Conservation (phyloP, 2,113 vertebrate genomes). For the Elaphurus davidianus region DNA sequence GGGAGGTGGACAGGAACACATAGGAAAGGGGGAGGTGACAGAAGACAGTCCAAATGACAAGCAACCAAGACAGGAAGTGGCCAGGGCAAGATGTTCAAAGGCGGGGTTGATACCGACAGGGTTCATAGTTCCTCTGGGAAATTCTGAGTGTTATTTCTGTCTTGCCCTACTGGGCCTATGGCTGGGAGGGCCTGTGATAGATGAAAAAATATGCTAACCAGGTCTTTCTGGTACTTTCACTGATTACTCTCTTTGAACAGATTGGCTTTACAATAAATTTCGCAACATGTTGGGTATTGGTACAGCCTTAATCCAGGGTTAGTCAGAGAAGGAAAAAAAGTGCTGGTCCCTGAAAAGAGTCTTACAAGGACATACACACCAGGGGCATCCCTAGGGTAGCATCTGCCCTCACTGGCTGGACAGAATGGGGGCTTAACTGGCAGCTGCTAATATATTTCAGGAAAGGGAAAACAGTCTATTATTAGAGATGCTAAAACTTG, state of each 20-base stretch:
- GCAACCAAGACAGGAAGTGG: background rate
- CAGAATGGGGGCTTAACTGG: background rate
- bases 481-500: background rate
- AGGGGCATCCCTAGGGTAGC: background rate
- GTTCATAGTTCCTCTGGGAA: background rate
- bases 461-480: background rate
- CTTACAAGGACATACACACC: background rate
- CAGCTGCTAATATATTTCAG: background rate
- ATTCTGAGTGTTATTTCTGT: background rate
- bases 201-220: background rate
- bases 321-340: background rate
- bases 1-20: background rate
- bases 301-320: background rate
- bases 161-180: background rate
- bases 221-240: background rate
- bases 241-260: background rate
- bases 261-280: background rate
- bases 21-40: background rate
- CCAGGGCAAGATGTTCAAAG: background rate
- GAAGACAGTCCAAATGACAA: background rate
- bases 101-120: background rate
- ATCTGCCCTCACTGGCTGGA: background rate
- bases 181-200: background rate
- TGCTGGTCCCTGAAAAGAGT: background rate
- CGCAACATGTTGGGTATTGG: background rate